Base-by-base conservation (phyloP, 2,888 invertebrate species). In the Phengaris alcon region DNA sequence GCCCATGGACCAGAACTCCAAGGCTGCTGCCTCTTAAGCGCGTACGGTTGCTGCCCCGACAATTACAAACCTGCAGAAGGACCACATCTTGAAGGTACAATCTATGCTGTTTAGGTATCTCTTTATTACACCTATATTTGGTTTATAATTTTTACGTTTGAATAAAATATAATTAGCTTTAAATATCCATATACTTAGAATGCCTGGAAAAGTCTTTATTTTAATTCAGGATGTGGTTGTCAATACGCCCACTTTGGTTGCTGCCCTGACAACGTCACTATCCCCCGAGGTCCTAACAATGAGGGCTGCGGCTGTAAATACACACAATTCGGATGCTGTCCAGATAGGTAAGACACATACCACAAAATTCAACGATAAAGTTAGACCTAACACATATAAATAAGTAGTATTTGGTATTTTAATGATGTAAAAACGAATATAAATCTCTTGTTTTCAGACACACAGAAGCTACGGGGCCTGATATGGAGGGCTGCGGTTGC, bases 1-100 rank as follows among this genome's bases (percentile, higher is more conserved):
- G 97, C 99, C 2, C 97, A 97, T 83, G 99, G 99, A 3, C 95
- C 95, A 0, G 95, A 95, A 80, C 90, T 94, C 68, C 97, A 97
- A 87, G 99, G 98, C 0, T 98, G 97, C 84, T 98, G 97, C 82
- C 88, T 97, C 73, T 94, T 94, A 48, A 93, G 95, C 3, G 90
- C 94, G 5, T 96, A 94, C 85, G 97, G 98, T n/a, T 99, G 99
- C 88, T 99, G 99, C 82, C 97, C 97, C 0, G 98, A 99, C 84
- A 97, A 98, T 84, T 95, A 96, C 81, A 95, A 95, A 68, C 94
- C 96, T 2, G 98, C 98, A 6, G 94, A 95, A 78, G 98, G 99
- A 78, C 96, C 97, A 0, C 94, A 96, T 83, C 89, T 94, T 54
- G 95, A 96, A 90, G 96, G 95, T 94, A 35, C 35, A 35, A 35